Conservation (phyloP, 2,113 vertebrate genomes). For the Chrysemys picta region DNA sequence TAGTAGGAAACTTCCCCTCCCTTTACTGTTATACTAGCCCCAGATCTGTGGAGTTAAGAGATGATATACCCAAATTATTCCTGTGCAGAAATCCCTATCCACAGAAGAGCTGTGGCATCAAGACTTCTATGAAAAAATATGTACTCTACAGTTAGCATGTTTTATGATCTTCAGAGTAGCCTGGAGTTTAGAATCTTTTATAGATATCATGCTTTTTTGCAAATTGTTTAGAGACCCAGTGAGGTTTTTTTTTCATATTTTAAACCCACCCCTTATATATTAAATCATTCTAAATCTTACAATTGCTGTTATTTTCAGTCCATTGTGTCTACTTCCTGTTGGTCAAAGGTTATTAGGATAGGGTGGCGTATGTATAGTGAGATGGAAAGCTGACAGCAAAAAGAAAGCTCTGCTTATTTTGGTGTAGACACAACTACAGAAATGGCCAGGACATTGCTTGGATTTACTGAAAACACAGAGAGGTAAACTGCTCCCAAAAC, state of each 20-base stretch:
- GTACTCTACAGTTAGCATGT: not conserved
- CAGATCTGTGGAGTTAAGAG: not conserved
- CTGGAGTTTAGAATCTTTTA: not conserved
- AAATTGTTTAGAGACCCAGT: slow-evolving; percentile 13
- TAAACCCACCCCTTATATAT: slow-evolving; percentile 59
- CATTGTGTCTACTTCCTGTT: slow-evolving; percentile 95
- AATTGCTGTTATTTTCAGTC: slow-evolving; percentile 92
- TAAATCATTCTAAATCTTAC: slow-evolving; percentile 67
- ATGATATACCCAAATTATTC: not conserved
- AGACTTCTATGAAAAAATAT: not conserved
- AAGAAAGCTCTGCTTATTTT: slow-evolving; percentile 68
- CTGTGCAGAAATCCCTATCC: not conserved
- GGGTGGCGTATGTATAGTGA: slow-evolving; percentile 88
- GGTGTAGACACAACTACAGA: slow-evolving; percentile 57
- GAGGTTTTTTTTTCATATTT: slow-evolving; percentile 7
- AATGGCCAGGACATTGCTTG: slow-evolving; percentile 38
- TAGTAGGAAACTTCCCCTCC: not conserved
- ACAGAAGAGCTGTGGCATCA: not conserved
- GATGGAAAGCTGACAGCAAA: slow-evolving; percentile 80
- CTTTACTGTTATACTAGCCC: not conserved
- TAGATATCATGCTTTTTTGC: not conserved
- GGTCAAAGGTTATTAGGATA: slow-evolving; percentile 92
- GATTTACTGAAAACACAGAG: slow-evolving; percentile 57
- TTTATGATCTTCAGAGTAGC: not conserved
- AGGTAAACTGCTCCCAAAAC: slow-evolving; percentile 46